Base-by-base conservation (phyloP, 2,797 vertebrate species). In the Oreochromis mossambicus region DNA sequence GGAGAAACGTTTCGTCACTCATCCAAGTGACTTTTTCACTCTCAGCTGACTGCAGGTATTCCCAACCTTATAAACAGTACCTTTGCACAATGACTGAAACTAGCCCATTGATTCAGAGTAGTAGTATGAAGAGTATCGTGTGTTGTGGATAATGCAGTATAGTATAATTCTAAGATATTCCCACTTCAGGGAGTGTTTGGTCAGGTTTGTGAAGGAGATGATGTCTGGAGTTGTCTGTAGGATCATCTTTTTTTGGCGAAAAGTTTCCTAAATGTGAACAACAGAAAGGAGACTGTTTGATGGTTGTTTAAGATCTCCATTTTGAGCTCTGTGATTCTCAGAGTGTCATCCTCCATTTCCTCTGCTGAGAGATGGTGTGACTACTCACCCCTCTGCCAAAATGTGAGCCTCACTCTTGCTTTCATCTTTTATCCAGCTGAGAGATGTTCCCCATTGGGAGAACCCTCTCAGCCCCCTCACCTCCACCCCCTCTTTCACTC, bases 351-450 rank as follows among this genome's bases (percentile, higher is more conserved):
- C 43, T 75, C 43, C 26, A 50, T 75, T 75, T 75, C 70, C 70
- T 32, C 70, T 75, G 1, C 26, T 38, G 84, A 61, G 4, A 6
- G 50, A 75, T 29, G 24, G 14, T 9, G 52, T 78, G 58, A 80
- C 70, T n/a, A 41, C 68, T 50, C 17, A 54, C 24, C 4, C 32
- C n/a, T 61, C 46, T 50, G 50, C 83, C 63, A 75, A 83, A 46
- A 81, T 79, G 50, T 34, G 12, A 82, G 51, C 26, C 43, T 73
- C 77, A 5, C 29, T 73, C 51, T 29, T 66, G 43, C 70, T 75
- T 75, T 83, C 58, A 78, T 83, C 81, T 78, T 77, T 70, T 34
- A 19, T 63, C 79, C 83, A 54, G 81, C 81, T 79, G 88, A 80
- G 52, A 56, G 55, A 50, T 17, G 46, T 75, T 75, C 41, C 43